Base-by-base conservation (phyloP, 2,113 vertebrate genomes). In the Canis aureus region DNA sequence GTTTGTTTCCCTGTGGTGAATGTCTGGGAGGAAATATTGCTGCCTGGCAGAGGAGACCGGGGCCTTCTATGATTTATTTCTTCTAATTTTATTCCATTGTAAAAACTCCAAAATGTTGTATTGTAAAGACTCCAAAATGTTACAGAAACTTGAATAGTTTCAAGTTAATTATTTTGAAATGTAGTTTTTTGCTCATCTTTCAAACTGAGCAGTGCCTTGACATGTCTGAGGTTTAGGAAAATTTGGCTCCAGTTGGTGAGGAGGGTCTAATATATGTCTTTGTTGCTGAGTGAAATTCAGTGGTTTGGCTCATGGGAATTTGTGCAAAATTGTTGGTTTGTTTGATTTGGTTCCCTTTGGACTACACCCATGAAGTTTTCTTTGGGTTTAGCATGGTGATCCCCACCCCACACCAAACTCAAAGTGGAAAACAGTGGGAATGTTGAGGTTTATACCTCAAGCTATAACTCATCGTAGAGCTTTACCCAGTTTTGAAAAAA, bases 241-340 rank as follows among this genome's bases (percentile, higher is more conserved):
- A 38, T 91, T 96, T 88, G 89, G 96, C 91, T 96, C 43, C 38
- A 49, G 60, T 80, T 94, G 81, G 51, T 91, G 93, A 88, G 78
- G 84, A 67, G 91, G 81, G 59, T 96, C 97, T 97, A 95, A 96
- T 73, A 82, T 82, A 96, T 51, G 73, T 87, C 94, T 96, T 97
- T 78, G 78, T 78, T 95, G 66, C 95, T 85, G 88, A 97, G 92
- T 89, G 88, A 98, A 97, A 93, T 91, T 74, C 55, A 91, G 97
- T 95, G 97, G 97, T 97, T 98, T 96, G 97, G 91, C 93, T 97
- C 89, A 64, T 89, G 81, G 91, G 96, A 95, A 91, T 96, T 97
- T 87, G 87, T 95, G 67, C 59, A 92, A 80, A 97, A 94, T 94
- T 97, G 57, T 96, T 95, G 95, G 97, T 97, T 97, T 0, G 27